phyloP scores from a whole-genome alignment of 2,888 invertebrate species.

The Drosophila macrospina region DNA sequence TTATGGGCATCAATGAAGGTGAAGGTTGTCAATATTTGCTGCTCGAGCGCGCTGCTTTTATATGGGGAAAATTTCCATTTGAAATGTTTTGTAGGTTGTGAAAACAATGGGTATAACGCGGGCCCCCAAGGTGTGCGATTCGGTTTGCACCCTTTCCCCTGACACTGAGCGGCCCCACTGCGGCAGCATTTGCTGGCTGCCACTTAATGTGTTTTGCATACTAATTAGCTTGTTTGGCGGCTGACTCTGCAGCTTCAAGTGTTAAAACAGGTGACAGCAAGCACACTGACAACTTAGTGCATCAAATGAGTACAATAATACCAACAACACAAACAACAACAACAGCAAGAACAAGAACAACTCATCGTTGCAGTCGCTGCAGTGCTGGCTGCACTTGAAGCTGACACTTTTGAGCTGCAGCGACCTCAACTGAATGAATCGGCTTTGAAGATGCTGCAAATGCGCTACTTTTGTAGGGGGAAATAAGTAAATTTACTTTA shows the following conservation, averaged over 20 bases:
- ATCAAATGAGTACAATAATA: slow-evolving; percentile 46
- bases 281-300: slow-evolving; percentile 57
- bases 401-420: slow-evolving; percentile 59
- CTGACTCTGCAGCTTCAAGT: slow-evolving; percentile 63
- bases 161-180: slow-evolving; percentile 57
- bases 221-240: slow-evolving; percentile 78
- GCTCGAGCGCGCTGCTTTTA: slow-evolving; percentile 40
- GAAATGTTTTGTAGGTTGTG: slow-evolving; percentile 72
- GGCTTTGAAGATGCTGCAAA: slow-evolving; percentile 7
- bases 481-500: no score
- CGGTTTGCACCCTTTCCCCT: slow-evolving; percentile 3
- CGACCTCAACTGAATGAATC: slow-evolving; percentile 13
- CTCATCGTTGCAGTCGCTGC: slow-evolving; percentile 25
- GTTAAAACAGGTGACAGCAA: slow-evolving; percentile 70
- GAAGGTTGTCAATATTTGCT: slow-evolving; percentile 79
- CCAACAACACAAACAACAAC: slow-evolving; percentile 20
- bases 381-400: slow-evolving; percentile 67
- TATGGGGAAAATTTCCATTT: slow-evolving; percentile 64
- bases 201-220: slow-evolving; percentile 79
- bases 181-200: slow-evolving; percentile 65
- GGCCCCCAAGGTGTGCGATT: slow-evolving; percentile 23
- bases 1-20: slow-evolving; percentile 77
- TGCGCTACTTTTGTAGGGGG: slow-evolving; percentile 42
- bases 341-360: slow-evolving; percentile 28
- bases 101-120: slow-evolving; percentile 53